Evolutionary conservation across 1,140 invertebrate species (phyloP).

Genomic region (Lasioglossum albipes): DNA sequence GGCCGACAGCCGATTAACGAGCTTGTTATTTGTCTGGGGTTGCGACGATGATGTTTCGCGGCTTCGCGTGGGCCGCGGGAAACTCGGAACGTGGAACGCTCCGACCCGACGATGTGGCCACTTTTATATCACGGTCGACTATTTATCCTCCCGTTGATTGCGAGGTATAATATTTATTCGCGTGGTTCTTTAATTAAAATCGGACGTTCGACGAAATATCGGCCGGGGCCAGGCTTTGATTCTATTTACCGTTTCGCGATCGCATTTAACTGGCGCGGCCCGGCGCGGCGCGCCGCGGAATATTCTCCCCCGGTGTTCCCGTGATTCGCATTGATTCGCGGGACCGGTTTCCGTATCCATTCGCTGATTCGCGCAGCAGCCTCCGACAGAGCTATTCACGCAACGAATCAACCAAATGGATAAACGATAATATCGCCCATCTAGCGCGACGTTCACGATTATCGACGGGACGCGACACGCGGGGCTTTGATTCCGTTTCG

Average conservation of each 20-base stretch:
- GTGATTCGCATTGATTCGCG: constrained; percentile 2
- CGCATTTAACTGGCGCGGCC: background rate
- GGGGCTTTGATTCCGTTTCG: background rate
- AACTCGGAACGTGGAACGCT: background rate
- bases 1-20: too few species aligned
- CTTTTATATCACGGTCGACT: background rate
- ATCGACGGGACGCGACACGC: background rate
- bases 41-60: too few species aligned
- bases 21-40: too few species aligned
- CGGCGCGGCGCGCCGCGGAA: background rate
- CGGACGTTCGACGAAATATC: constrained; percentile 12
- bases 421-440: constrained; percentile 11
- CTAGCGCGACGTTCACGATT: constrained; percentile 10
- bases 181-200: constrained; percentile 14
- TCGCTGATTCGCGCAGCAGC: background rate
- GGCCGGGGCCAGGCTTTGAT: constrained; percentile 2
- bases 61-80: background rate
- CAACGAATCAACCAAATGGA: constrained; percentile 10
- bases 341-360: constrained; percentile 21
- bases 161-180: constrained; percentile 3
- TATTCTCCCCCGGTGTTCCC: background rate
- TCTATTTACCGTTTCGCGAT: constrained; percentile 22
- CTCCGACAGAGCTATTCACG: constrained; percentile 17
- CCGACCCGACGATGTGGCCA: background rate
- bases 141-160: constrained; percentile 19